phyloP scores from a whole-genome alignment of 2,888 invertebrate genomes.

The Mycalesis mineus region DNA sequence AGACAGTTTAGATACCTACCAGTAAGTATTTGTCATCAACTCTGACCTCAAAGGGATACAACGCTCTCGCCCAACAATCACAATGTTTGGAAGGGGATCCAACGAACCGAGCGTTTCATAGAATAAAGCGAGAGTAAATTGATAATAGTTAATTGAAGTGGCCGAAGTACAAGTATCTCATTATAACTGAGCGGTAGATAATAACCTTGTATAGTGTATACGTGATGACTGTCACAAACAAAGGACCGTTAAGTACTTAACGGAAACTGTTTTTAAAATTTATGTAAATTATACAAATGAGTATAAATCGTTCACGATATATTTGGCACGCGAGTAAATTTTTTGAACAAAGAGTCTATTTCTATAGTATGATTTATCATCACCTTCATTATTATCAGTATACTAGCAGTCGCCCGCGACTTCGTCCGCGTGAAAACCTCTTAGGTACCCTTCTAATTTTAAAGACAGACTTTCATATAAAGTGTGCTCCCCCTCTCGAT shows the following conservation, averaged over 20 bases:
- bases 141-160: conserved; percentile 3
- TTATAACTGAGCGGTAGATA: background rate
- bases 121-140: background rate
- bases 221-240: conserved; percentile 3
- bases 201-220: background rate
- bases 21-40: background rate
- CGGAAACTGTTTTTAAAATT: background rate
- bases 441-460: too few species aligned
- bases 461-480: too few species aligned
- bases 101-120: background rate
- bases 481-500: too few species aligned
- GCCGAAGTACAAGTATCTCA: conserved; percentile 2
- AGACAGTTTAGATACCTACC: too few species aligned
- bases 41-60: background rate
- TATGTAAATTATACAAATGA: background rate
- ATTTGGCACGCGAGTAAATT: background rate
- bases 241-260: background rate
- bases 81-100: background rate
- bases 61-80: too few species aligned
- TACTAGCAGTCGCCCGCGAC: too few species aligned
- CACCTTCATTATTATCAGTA: too few species aligned
- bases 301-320: background rate
- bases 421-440: too few species aligned
- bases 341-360: background rate
- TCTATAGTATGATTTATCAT: too few species aligned